Evolutionary conservation across 2,113 vertebrate species (phyloP).

Genomic region (Phocoena phocoena): DNA sequence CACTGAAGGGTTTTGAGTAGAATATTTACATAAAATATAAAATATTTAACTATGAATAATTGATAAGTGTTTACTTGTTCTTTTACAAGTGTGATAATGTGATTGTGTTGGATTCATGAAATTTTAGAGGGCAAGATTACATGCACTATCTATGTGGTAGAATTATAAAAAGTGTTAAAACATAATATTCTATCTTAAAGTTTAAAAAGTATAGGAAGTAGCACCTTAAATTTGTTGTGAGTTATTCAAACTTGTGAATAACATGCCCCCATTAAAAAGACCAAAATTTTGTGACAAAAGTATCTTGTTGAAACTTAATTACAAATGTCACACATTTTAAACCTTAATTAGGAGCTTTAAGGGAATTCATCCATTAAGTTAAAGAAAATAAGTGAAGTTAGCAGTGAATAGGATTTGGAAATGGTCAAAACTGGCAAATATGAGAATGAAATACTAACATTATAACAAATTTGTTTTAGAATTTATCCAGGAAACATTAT

Average conservation of each 20-base stretch:
- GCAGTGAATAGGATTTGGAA: slow-evolving; percentile 8
- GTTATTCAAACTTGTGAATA: slow-evolving; percentile 53
- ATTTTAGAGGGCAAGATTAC: neutral
- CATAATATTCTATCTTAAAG: neutral
- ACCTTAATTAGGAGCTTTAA: slow-evolving; percentile 56
- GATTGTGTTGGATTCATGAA: neutral
- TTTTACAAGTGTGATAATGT: neutral
- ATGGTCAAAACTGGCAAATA: slow-evolving; percentile 20
- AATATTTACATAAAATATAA: slow-evolving; percentile 6
- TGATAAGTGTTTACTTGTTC: neutral
- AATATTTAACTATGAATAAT: slow-evolving; percentile 25
- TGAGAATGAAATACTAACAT: neutral
- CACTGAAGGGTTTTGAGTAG: neutral
- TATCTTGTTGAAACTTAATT: slow-evolving; percentile 65
- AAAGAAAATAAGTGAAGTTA: slow-evolving; percentile 46
- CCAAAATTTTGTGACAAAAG: slow-evolving; percentile 27
- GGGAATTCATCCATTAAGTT: slow-evolving; percentile 20
- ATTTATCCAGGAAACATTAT: neutral
- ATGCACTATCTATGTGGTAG: neutral
- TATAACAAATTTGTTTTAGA: slow-evolving; percentile 1
- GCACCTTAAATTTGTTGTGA: slow-evolving; percentile 13
- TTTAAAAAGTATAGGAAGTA: slow-evolving; percentile 1
- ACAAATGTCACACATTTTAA: slow-evolving; percentile 64
- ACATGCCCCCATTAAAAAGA: neutral
- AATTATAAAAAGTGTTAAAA: slow-evolving; percentile 2